phyloP scores from a whole-genome alignment of 2,888 invertebrate species.

The Melipona bicolor region DNA sequence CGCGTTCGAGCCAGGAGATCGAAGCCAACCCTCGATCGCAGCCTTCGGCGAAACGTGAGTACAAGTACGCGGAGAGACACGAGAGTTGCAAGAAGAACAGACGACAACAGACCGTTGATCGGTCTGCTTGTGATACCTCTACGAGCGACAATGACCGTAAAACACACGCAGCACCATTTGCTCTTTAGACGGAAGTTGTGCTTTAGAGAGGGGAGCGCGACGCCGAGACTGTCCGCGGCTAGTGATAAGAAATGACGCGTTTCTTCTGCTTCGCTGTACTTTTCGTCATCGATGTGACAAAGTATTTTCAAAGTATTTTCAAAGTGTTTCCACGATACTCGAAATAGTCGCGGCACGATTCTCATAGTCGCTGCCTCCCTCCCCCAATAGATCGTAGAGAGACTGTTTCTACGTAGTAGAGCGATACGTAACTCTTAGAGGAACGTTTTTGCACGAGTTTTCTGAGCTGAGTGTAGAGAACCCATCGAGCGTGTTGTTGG shows the following conservation, averaged over 20 bases:
- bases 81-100: constrained; percentile 68
- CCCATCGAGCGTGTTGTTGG: constrained; percentile 11
- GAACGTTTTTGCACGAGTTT: constrained; percentile 72
- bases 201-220: constrained; percentile 59
- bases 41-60: constrained; percentile 71
- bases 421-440: constrained; percentile 67
- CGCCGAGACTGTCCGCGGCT: constrained; percentile 52
- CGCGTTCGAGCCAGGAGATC: constrained; percentile 22
- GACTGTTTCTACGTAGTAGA: constrained; percentile 68
- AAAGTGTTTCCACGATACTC: not conserved
- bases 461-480: constrained; percentile 50
- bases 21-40: not conserved
- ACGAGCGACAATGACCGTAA: constrained; percentile 62
- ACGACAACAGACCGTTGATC: constrained; percentile 12
- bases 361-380: constrained; percentile 12
- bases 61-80: constrained; percentile 69
- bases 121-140: constrained; percentile 33
- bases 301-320: not conserved
- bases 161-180: constrained; percentile 75
- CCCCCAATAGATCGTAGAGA: constrained; percentile 67
- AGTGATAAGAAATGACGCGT: too few species aligned
- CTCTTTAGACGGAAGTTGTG: constrained; percentile 64
- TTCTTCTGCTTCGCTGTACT: too few species aligned
- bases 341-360: constrained; percentile 54
- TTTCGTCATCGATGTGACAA: too few species aligned